Percentiles rank a stretch among this genome's conserved stretches.
These are phyloP conservation scores for Astur gentilis DNA, from an alignment of 2,113 vertebrate genomes.

Conservation along the genomic window DNA sequence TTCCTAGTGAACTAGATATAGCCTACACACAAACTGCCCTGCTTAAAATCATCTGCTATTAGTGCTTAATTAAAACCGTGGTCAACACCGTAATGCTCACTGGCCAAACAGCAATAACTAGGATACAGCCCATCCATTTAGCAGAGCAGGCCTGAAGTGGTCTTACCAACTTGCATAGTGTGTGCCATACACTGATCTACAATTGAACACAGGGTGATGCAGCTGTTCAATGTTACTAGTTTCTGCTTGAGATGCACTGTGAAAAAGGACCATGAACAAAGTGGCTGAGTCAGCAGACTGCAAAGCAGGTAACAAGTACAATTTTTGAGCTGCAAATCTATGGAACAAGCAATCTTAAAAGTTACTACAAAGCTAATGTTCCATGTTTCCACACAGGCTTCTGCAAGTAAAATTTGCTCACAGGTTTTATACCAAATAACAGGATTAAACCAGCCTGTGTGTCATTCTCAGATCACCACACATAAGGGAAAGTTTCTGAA, in stretches of 20 bases:
- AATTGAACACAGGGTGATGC: conserved; percentile 30
- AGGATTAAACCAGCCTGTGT: neutral
- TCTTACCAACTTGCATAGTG: neutral
- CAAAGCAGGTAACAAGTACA: neutral
- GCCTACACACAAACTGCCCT: conserved; percentile 9
- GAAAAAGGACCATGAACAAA: neutral
- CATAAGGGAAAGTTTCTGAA: neutral
- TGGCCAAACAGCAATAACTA: neutral
- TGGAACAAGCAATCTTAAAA: neutral
- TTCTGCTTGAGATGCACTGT: neutral
- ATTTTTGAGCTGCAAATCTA: neutral
- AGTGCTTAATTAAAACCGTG: neutral
- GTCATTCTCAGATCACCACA: neutral
- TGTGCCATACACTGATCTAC: neutral
- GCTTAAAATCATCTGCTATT: conserved; percentile 8
- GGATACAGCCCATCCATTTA: neutral
- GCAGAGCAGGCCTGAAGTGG: neutral
- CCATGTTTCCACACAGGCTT: neutral
- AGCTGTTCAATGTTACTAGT: neutral
- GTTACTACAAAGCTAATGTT: neutral
- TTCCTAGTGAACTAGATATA: neutral
- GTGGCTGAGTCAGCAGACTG: neutral
- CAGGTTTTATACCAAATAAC: neutral
- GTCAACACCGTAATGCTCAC: neutral
- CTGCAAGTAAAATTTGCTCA: neutral